Base-by-base conservation (phyloP, 2,113 vertebrate species). In the Chascanopsetta lugubris region DNA sequence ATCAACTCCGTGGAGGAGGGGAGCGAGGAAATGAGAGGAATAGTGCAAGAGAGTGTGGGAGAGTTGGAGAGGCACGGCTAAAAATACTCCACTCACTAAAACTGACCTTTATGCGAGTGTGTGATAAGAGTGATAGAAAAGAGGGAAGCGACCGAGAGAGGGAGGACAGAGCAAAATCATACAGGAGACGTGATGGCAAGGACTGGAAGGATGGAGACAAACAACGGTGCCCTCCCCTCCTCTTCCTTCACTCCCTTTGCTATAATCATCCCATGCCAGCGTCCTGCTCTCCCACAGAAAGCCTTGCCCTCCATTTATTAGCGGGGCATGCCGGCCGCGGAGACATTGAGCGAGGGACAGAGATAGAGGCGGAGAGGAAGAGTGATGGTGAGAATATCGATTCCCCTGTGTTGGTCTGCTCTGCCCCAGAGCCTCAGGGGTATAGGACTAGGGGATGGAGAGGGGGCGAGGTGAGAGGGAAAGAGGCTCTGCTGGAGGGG, bases 321-420 rank as follows among this genome's bases (percentile, higher is more conserved):
- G 77, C 77, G 62, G 77, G 73, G 65, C 84, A 89, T 66, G 76
- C 80, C 76, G 85, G 81, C 77, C 80, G 73, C 55, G 36, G 79
- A 89, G 89, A 87, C 87, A 89, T 83, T 84, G 89, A 88, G 86
- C 68, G 83, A 90, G 87, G 77, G 84, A 88, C 66, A 58, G 80
- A 74, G 80, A 88, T 88, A 63, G 72, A 85, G 75, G 79, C 83
- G 87, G 84, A 88, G 84, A 69, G 83, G 81, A 83, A 75, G 83
- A 90, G 81, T 83, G 87, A 91, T 88, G 87, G 87, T 88, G 84
- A 90, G 89, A 88, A 90, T 91, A 92, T 91, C 80, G 90, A 91
- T 92, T 92, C 89, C 89, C 89, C 78, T 86, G 88, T 83, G 84
- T 90, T 85, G 83, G 83, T 79, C 78, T 87, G 83, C 83, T 78